Base-by-base conservation (phyloP, 1,140 invertebrate genomes). In the Cherax destructor region DNA sequence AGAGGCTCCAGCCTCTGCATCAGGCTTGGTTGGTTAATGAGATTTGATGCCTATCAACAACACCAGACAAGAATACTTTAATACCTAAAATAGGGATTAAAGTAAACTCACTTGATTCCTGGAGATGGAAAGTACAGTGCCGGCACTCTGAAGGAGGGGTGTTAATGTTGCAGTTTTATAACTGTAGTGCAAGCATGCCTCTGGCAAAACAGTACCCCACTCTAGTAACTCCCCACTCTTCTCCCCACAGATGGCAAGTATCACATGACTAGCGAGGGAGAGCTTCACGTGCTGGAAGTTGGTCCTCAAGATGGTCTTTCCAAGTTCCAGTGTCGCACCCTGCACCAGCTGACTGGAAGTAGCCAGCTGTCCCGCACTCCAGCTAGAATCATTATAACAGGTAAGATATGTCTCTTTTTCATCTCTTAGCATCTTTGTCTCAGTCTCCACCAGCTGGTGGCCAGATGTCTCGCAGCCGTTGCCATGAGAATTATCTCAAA, bases 301-400 rank as follows among this genome's bases (percentile, higher is more conserved):
- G 96, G 96, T 72, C 95, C 96, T 85, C 96, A 95, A 94, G 97
- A 97, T 94, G 96, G 96, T 56, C 96, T 96, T 94, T 96, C 96
- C 93, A 96, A 95, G 90, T 98, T 98, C 95, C 96, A 97, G 86
- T 98, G 98, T 94, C 96, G 97, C 85, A 98, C 98, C 77, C 96
- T 97, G 91, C 69, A 98, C 95, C 96, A 96, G 93, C 95, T 98
- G 86, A 98, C 97, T 91, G 95, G 96, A 92, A 96, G 97, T 94
- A 95, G 95, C 61, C 96, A 96, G 94, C 95, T 95, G 83, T 96
- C 96, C 93, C 94, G 94, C 80, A 96, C 96, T 94, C 96, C 96
- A 30, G 96, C 96, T 47, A 94, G 95, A 91, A 94, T 96, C 65
- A 95, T 96, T 83, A 95, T 96, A 86, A 96, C 95, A 94, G 96